Evolutionary conservation across 2,797 vertebrate species (phyloP), one percentile per base, ranked within the genome.

Genomic region (Pipistrellus pygmaeus): DNA sequence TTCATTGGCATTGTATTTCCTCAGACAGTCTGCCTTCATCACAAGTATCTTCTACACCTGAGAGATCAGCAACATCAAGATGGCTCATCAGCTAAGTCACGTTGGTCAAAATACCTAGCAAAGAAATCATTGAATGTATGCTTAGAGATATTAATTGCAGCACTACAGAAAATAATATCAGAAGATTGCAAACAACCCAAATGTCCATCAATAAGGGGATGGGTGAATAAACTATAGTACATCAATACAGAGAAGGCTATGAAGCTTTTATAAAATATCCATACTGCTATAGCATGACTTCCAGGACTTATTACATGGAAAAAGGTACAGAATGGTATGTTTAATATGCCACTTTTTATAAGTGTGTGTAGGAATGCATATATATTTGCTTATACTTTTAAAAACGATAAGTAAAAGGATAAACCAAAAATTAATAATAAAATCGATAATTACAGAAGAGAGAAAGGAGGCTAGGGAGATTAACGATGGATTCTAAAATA

Each of bases 41-140:
- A 57, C 35, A 85, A 82, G 21, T 41, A 75, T 71, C 89, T 82
- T 95, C 88, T 38, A 5, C 85, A 18, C n/a, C 82, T 38, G 46
- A 86, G 80, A 80, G n/a, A 53, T 69, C 71, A 12, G 11, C 11
- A 80, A 38, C 41, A 72, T 97, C 98, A 98, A 51, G 98, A 97
- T 91, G 98, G 98, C 60, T 99, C 98, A 15, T 99, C 99, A 89
- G 99, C 99, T 97, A 99, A 96, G 94, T 99, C 99, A 91, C 97
- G 98, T 32, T 99, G 99, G 97, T 99, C 98, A 3, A 99, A 99
- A 98, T 99, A 99, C 97, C 99, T 99, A 84, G 93, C 23, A 44
- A 92, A 91, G 84, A 95, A 84, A 92, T 55, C 89, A 89, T 20
- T 51, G 46, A 77, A 35, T 71, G 30, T 82, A 53, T 41, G 48